Evolutionary conservation across 2,113 vertebrate genomes (phyloP).

Genomic region (Hypomesus transpacificus): DNA sequence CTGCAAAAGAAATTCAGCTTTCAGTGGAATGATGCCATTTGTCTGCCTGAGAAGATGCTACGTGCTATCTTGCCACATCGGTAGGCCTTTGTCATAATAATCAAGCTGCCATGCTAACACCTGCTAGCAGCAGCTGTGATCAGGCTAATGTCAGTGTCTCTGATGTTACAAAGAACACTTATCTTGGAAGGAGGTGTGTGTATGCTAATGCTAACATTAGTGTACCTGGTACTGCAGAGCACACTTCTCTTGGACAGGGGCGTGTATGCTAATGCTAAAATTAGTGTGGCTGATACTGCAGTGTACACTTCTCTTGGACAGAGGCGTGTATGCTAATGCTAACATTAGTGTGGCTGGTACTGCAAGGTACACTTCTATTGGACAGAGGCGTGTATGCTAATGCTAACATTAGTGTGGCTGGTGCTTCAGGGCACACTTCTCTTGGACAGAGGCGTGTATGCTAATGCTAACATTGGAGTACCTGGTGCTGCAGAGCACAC

Average conservation of each 20-base stretch:
- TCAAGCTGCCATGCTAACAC: too few relatives aligned
- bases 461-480: slow-evolving; percentile 46
- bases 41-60: too few relatives aligned
- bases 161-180: neutral
- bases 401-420: slow-evolving; percentile 47
- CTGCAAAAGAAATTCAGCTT: too few relatives aligned
- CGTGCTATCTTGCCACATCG: too few relatives aligned
- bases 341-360: slow-evolving; percentile 45
- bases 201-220: too few relatives aligned
- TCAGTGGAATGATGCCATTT: too few relatives aligned
- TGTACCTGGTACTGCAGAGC: too few relatives aligned
- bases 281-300: slow-evolving; percentile 43
- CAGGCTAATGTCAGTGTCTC: slow-evolving; percentile 45
- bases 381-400: neutral
- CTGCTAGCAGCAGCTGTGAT: too few relatives aligned
- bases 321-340: neutral
- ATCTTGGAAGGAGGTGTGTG: neutral
- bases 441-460: neutral
- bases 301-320: neutral
- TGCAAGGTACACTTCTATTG: neutral
- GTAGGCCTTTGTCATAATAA: too few relatives aligned
- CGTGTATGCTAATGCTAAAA: neutral
- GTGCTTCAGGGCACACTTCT: neutral
- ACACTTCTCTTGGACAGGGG: neutral
- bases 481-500: slow-evolving; percentile 82